Percentiles rank a stretch among this genome's conserved stretches.
Evolutionary conservation across 1,140 invertebrate genomes (phyloP).

Genomic region (Plectus sambesii): DNA sequence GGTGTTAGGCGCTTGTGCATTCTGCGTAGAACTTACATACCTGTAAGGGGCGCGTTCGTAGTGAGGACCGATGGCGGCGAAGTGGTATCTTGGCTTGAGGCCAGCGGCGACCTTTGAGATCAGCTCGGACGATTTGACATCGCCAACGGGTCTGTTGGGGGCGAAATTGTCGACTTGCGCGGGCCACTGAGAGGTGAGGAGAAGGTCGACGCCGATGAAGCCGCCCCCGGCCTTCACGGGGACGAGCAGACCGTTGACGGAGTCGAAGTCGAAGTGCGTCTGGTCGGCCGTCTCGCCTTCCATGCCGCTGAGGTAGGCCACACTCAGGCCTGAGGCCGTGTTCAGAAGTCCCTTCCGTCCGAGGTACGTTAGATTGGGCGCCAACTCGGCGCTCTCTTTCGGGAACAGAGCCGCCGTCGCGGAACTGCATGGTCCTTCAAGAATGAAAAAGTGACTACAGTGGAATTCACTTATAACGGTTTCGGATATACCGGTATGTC

Average conservation of each 20-base stretch:
- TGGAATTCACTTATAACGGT: too few species aligned
- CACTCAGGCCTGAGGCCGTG: constrained; percentile 67
- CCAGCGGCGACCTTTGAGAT: constrained; percentile 68
- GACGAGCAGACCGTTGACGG: constrained; percentile 36
- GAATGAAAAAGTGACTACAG: too few species aligned
- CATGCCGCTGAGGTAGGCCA: constrained; percentile 79
- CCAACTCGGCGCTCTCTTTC: constrained; percentile 64
- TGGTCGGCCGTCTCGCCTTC: constrained; percentile 48
- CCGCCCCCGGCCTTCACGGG: constrained; percentile 42
- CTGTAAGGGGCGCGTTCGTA: constrained; percentile 84
- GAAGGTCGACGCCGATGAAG: constrained; percentile 70
- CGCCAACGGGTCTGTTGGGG: constrained; percentile 34
- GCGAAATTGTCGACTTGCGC: constrained; percentile 27
- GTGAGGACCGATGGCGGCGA: constrained; percentile 63
- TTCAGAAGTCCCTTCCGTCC: constrained; percentile 73
- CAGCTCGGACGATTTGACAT: constrained; percentile 54
- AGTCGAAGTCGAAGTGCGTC: constrained; percentile 42
- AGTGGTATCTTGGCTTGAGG: constrained; percentile 83
- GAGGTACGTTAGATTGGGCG: constrained; percentile 74
- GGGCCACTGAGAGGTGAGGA: constrained; percentile 83
- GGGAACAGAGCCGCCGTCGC: constrained; percentile 59
- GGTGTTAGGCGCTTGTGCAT: too few species aligned
- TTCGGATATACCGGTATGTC: too few species aligned
- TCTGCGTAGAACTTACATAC: constrained; percentile 47
- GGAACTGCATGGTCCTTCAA: constrained; percentile 58